Percentiles rank a stretch among this genome's conserved stretches.
Conservation (phyloP, 2,113 vertebrate species). For the Syngnathus floridae region DNA sequence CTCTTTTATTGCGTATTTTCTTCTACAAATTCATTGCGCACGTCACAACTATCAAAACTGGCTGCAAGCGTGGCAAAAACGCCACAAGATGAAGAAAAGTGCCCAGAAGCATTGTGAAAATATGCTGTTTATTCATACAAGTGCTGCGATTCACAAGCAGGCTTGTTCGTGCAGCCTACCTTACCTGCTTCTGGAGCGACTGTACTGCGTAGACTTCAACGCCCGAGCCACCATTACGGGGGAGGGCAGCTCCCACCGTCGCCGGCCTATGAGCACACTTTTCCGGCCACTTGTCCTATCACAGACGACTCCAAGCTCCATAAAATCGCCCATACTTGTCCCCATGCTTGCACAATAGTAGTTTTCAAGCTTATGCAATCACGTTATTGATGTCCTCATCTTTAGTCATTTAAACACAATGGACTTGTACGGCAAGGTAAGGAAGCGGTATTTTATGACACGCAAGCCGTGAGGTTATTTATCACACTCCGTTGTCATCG, state of each 20-base stretch:
- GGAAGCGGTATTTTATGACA: conserved; percentile 16
- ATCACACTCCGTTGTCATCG: neutral
- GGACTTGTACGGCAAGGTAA: conserved; percentile 87
- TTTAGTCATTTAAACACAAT: conserved; percentile 40
- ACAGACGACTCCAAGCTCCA: neutral
- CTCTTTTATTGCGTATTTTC: too few species aligned
- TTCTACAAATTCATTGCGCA: neutral
- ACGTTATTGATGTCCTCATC: neutral
- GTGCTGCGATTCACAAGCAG: neutral
- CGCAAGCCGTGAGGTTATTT: neutral
- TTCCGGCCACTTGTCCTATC: neutral
- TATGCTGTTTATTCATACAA: neutral
- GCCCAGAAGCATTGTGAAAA: neutral
- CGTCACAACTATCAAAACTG: neutral
- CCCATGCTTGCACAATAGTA: conserved; percentile 31
- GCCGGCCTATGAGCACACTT: neutral
- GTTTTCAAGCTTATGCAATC: conserved; percentile 18
- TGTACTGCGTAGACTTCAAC: conserved; percentile 5
- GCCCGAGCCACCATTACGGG: neutral
- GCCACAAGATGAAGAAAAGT: neutral
- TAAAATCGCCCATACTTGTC: neutral
- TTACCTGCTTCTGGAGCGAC: conserved; percentile 13
- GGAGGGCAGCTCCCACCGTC: neutral
- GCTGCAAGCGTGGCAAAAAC: neutral
- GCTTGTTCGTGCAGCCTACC: conserved; percentile 18